phyloP scores from a whole-genome alignment of 2,888 invertebrate genomes.

The Gymnoscelis rufifasciata region DNA sequence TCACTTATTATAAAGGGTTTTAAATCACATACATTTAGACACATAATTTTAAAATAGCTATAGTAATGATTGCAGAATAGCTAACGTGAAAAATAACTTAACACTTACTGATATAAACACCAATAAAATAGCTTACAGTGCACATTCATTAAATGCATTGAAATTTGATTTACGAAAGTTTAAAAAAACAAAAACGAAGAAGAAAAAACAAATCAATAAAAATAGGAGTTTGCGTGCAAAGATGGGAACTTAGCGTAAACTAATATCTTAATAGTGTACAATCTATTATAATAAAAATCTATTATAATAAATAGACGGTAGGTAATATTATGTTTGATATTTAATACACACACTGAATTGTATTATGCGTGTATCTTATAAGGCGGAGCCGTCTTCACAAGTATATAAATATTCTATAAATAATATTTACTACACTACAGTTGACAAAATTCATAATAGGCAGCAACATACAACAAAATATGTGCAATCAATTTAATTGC shows the following conservation, averaged over 20 bases:
- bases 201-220: too few relatives aligned
- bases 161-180: neutral
- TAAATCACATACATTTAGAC: constrained; percentile 13
- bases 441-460: constrained; percentile 7
- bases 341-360: constrained; percentile 10
- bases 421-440: constrained; percentile 16
- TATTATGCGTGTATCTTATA: constrained; percentile 8
- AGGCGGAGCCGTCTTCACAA: constrained; percentile 18
- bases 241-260: neutral
- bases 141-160: neutral
- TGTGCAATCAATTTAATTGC: constrained; percentile 14
- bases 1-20: constrained; percentile 6
- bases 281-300: too few relatives aligned
- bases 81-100: neutral
- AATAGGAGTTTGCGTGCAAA: too few relatives aligned
- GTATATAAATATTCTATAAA: constrained; percentile 15
- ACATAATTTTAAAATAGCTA: constrained; percentile 1
- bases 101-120: neutral
- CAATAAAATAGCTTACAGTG: neutral
- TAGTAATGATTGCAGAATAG: neutral
- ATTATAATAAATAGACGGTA: constrained; percentile 5
- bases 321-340: constrained; percentile 11
- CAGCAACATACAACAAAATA: constrained; percentile 19
- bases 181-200: neutral
- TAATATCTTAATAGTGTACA: too few relatives aligned